Base-by-base conservation (phyloP, 2,888 invertebrate genomes). In the Aethes cnicana region DNA sequence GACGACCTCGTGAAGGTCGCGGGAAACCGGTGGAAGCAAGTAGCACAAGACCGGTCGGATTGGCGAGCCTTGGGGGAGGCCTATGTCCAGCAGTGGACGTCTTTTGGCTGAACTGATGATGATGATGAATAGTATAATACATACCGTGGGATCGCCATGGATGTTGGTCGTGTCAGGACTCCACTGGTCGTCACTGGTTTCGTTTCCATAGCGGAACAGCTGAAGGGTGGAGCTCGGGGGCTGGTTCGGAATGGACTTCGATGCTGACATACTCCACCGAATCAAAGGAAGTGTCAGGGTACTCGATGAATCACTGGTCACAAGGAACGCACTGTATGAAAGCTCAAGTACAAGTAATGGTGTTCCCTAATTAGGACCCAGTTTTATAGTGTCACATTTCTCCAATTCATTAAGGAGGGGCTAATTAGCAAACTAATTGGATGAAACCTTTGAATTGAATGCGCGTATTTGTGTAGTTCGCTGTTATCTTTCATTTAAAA, bases 321-420 rank as follows among this genome's bases (percentile, higher is more conserved):
- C 12, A 5, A n/a, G 11, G 25, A 66, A 59, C 64, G 68, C 58
- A 55, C 69, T 58, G 65, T 47, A 53, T 48, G 69, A 78, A 70
- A 69, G 69, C 57, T 64, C 53, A 58, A 65, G 41, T 54, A 58
- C 58, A 60, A 68, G 66, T 78, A 63, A 69, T 61, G 56, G 54
- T 57, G 63, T 62, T 39, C 57, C 56, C 59, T 56, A 56, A 56
- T 64, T 60, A 64, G 64, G 63, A 57, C 55, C 47, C 53, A 55
- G 56, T 67, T 80, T 76, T 81, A 81, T 81, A 81, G 63, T 62
- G 47, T 55, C 61, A 63, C 56, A 54, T 64, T 56, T 56, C 23
- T 30, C 48, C 12, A 25, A n/a, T 35, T 35, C 54, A 37, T 9
- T 59, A 49, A 60, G 54, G 59, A 53, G 56, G 49, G 30, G 58